These are phyloP conservation scores for Cheilosia soror DNA, from an alignment of 2,888 invertebrate species.

Conservation along the genomic window DNA sequence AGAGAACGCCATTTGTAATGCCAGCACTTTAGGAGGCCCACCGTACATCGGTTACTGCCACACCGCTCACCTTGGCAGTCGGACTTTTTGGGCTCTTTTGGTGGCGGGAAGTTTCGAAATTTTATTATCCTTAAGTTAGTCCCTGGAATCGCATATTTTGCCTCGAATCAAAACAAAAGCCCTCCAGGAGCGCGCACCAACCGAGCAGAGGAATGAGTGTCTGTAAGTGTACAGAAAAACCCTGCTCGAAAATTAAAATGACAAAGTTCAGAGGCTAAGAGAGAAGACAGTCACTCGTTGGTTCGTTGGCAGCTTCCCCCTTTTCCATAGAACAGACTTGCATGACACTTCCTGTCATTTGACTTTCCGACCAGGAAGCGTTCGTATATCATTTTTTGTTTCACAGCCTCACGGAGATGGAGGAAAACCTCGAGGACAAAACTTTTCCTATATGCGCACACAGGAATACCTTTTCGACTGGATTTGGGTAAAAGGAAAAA, in stretches of 20 bases:
- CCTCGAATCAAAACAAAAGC: conserved; percentile 68
- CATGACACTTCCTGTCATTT: conserved; percentile 76
- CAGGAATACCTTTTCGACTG: conserved; percentile 45
- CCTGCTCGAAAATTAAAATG: conserved; percentile 81
- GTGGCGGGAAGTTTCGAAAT: conserved; percentile 66
- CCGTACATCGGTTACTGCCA: background rate
- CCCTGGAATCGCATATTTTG: conserved; percentile 71
- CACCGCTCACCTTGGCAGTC: conserved; percentile 57
- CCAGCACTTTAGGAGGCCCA: conserved; percentile 61
- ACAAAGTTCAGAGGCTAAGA: conserved; percentile 83
- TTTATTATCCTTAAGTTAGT: conserved; percentile 73
- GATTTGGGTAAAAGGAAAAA: conserved; percentile 49
- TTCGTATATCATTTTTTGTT: conserved; percentile 74
- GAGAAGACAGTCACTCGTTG: conserved; percentile 81
- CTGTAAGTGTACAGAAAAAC: conserved; percentile 51
- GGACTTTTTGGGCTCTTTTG: conserved; percentile 53
- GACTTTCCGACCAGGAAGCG: conserved; percentile 76
- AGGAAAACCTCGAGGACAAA: conserved; percentile 58
- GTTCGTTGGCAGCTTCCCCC: conserved; percentile 42
- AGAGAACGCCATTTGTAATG: conserved; percentile 62
- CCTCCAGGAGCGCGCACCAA: conserved; percentile 14
- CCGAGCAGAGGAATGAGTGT: conserved; percentile 14
- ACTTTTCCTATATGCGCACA: conserved; percentile 45
- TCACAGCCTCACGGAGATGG: conserved; percentile 51
- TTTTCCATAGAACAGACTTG: conserved; percentile 65